Percentiles rank a stretch among this genome's conserved stretches.
Evolutionary conservation across 2,113 vertebrate species (phyloP).

Genomic region (Entelurus aequoreus): DNA sequence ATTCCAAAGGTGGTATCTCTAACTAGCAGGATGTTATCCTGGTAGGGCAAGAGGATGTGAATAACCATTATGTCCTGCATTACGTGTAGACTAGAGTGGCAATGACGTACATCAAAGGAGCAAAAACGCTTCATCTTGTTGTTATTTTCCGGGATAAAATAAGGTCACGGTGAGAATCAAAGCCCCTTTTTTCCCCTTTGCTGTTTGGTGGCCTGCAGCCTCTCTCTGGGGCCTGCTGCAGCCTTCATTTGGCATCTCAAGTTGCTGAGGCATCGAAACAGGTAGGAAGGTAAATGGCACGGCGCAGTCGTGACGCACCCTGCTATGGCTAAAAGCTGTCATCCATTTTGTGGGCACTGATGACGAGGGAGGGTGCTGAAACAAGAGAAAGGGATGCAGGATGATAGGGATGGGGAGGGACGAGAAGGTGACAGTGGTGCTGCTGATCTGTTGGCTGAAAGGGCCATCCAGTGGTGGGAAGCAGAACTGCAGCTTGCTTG

Average conservation of each 20-base stretch:
- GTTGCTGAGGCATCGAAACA: conserved; percentile 71
- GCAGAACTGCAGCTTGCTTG: conserved; percentile 42
- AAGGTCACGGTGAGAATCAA: not conserved
- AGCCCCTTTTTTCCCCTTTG: not conserved
- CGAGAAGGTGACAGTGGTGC: conserved; percentile 3
- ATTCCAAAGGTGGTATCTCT: too few species aligned
- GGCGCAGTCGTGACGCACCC: conserved; percentile 72
- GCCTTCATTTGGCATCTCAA: conserved; percentile 33
- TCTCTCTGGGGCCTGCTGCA: not conserved
- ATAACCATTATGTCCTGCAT: not conserved
- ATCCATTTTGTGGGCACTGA: conserved; percentile 77
- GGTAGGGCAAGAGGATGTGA: not conserved
- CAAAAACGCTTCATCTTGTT: conserved; percentile 13
- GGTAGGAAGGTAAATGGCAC: conserved; percentile 72
- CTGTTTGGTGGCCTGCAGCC: conserved; percentile 18
- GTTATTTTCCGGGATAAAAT: not conserved
- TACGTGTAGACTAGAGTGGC: not conserved
- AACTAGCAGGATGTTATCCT: not conserved
- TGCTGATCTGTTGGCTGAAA: conserved; percentile 55
- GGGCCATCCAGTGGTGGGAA: conserved; percentile 65
- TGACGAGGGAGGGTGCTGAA: conserved; percentile 49
- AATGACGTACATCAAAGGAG: conserved; percentile 7
- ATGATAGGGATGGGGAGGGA: conserved; percentile 11
- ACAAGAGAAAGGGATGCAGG: conserved; percentile 2
- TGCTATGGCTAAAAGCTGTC: conserved; percentile 72